These are phyloP conservation scores for Trissolcus basalis DNA, from an alignment of 1,140 invertebrate species.

Conservation along the genomic window DNA sequence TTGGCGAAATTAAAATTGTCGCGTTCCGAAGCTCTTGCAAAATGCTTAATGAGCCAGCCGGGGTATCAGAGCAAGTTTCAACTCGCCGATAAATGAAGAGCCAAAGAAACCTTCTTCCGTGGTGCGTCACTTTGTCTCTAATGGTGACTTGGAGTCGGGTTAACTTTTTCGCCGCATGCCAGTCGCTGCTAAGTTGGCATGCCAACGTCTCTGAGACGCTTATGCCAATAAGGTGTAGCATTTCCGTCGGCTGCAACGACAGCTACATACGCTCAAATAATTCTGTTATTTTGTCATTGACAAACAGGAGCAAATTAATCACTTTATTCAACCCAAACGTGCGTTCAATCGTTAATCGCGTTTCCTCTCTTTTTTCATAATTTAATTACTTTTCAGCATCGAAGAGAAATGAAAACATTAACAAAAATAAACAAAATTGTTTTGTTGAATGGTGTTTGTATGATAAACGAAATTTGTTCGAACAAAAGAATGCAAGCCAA, in stretches of 20 bases:
- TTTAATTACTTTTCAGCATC: too few species aligned
- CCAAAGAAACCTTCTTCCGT: conserved; percentile 29
- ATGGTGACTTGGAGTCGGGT: conserved; percentile 39
- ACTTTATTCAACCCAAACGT: conserved; percentile 6
- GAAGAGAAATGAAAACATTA: too few species aligned
- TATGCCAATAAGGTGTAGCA: conserved; percentile 32
- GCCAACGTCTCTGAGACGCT: conserved; percentile 32
- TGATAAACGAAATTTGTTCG: too few species aligned
- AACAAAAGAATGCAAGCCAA: too few species aligned
- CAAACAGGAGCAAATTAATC: conserved; percentile 32
- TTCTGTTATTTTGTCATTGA: conserved; percentile 48
- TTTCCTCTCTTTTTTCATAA: background rate
- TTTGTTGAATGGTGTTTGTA: too few species aligned
- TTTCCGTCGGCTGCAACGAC: conserved; percentile 23
- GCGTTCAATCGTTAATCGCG: too few species aligned
- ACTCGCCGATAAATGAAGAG: conserved; percentile 19
- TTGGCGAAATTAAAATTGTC: conserved; percentile 25
- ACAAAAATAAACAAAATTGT: too few species aligned
- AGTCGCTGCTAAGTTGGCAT: conserved; percentile 27
- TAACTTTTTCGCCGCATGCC: conserved; percentile 42
- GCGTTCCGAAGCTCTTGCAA: conserved; percentile 22
- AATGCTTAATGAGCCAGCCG: conserved; percentile 46
- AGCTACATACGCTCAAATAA: too few species aligned
- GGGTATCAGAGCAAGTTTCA: too few species aligned
- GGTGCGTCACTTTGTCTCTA: conserved; percentile 52